Evolutionary conservation across 2,888 invertebrate species (phyloP), one percentile per base, ranked within the genome.

Genomic region (Malthinus seriepunctatus): DNA sequence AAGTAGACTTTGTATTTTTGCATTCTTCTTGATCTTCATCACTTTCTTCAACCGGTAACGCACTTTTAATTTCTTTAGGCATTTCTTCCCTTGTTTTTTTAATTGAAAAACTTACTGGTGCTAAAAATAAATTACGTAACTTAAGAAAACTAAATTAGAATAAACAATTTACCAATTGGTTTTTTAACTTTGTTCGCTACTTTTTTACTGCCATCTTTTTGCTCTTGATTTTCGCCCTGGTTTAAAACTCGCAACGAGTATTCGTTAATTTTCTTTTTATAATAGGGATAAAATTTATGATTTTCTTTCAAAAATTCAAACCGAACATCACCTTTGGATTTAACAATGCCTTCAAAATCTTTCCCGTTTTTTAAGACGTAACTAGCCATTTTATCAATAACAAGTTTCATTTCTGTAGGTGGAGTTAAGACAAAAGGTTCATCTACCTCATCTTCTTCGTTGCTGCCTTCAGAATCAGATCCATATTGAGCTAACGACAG

Each of bases 341-440:
- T 88, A 8, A 94, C 89, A 23, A 93, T 91, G 33, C 89, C 87
- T 69, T 98, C 97, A 75, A 98, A 97, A 70, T 93, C 91, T 53
- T 89, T 86, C 0, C 98, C 99, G 79, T 97, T 97, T 69, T 95
- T 93, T 1, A 94, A 91, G 0, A 99, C 97, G 77, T 97, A 97
- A 63, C 89, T 88, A 0, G 98, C 97, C 88, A 98, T 96, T 79
- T 97, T 96, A 78, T 97, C 95, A 56, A 99, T 91, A 7, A 98
- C 91, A 12, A 91, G 84, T 73, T 90, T 89, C 1, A 91, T 81
- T 68, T 94, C 94, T 3, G 89, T 88, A 0, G 94, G 89, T 0
- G 97, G 97, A 1, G 84, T 79, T 8, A 82, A 78, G 44, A 66
- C 51, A 46, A 58, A 48, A 8, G 53, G 31, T 8, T 31, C 53